Conservation (phyloP, 2,113 vertebrate species). For the Hydrochoerus hydrochaeris region DNA sequence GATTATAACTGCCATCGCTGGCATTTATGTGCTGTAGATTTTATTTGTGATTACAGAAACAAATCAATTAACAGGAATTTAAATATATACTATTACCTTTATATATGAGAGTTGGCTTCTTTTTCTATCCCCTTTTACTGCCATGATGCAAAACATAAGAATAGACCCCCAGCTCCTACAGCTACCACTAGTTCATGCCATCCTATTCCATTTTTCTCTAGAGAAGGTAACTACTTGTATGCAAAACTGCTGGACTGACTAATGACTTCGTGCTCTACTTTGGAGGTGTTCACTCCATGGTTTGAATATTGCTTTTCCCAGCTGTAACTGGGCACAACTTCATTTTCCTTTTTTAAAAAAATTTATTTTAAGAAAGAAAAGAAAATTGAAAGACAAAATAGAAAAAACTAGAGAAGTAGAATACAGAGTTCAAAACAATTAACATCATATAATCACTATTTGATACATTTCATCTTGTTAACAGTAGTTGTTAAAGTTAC, state of each 20-base stretch:
- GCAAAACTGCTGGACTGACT: fast-evolving
- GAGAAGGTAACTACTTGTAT: fast-evolving
- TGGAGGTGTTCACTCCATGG: not conserved
- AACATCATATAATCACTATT: no score
- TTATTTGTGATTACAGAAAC: not conserved
- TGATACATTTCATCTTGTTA: no score
- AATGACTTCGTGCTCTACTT: not conserved
- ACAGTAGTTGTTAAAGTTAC: no score
- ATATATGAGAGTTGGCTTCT: not conserved
- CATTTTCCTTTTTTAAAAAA: not conserved
- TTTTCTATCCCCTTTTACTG: not conserved
- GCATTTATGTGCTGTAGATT: not conserved
- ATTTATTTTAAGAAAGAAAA: no score
- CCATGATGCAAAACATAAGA: not conserved
- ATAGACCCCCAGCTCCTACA: no score
- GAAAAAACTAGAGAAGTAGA: no score
- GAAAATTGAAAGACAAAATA: no score
- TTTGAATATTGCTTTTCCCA: not conserved
- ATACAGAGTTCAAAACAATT: no score
- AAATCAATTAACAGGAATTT: not conserved
- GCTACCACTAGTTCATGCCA: not conserved
- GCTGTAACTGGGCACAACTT: not conserved
- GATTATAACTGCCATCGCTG: not conserved
- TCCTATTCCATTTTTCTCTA: not conserved
- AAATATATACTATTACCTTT: not conserved